Evolutionary conservation across 2,797 vertebrate species (phyloP), one percentile per base, ranked within the genome.

Genomic region (Varecia variegata): DNA sequence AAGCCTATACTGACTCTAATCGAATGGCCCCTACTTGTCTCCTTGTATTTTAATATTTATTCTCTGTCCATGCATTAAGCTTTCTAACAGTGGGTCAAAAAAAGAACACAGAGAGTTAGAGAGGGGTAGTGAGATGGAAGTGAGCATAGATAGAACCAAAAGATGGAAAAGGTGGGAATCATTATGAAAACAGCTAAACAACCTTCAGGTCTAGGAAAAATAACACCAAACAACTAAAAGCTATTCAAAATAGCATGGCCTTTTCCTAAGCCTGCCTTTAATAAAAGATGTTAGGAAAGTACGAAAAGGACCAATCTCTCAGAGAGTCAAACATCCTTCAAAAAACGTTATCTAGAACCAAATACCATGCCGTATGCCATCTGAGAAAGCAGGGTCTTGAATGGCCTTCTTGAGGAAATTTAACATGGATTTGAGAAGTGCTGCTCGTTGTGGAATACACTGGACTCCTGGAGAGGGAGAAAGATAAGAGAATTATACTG

Each of bases 391-490:
- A 15, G 99, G 99, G 97, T 99, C 99, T 97, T 99, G 99, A 98
- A 99, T 99, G 98, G 99, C 99, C 98, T 99, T 99, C 98, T 99
- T 99, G 93, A 99, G 99, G 98, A 99, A 99, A 98, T 99, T 99
- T 91, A 99, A 98, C 99, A 99, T 99, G 0, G 99, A 99, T 97
- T 99, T 99, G 95, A 99, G 99, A 98, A 99, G 98, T 95, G 99
- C 99, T 21, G 99, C 99, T 71, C 99, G 99, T 96, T 99, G 99
- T n/a, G 99, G 99, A 98, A 99, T 99, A 98, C 99, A 99, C 98
- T 99, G 99, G 96, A 99, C 99, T 90, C 99, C 99, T 99, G 93
- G 25, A 40, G 80, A 21, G 47, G 35, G 40, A 60, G 81, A 90
- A 98, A 23, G 50, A 7, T 1, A 56, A 25, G 50, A 86, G 18